phyloP scores from a whole-genome alignment of 2,888 invertebrate species.

The Stegana nigrithorax region DNA sequence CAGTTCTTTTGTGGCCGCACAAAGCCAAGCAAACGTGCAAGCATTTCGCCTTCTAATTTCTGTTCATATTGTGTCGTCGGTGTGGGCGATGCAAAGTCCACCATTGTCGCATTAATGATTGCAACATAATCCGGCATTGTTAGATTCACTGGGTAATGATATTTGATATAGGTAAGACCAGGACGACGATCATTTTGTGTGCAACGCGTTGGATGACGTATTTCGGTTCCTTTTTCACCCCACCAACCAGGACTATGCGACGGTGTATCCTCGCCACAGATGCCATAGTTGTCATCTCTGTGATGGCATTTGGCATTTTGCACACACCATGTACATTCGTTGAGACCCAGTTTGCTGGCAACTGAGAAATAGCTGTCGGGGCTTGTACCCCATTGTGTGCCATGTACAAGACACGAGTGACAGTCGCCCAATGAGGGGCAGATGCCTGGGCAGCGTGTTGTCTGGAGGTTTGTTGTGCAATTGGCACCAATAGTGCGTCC shows the following conservation, averaged over 20 bases:
- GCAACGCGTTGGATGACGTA: conserved; percentile 81
- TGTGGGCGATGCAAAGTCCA: conserved; percentile 81
- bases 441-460: conserved; percentile 87
- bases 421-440: conserved; percentile 91
- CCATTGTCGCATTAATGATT: conserved; percentile 87
- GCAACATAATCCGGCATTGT: conserved; percentile 89
- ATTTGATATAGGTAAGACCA: conserved; percentile 88
- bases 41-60: conserved; percentile 78
- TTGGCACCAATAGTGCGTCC: conserved; percentile 88
- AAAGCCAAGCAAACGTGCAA: conserved; percentile 83
- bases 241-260: conserved; percentile 90
- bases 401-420: conserved; percentile 87
- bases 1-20: conserved; percentile 82
- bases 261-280: conserved; percentile 87
- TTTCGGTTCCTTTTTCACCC: conserved; percentile 85
- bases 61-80: conserved; percentile 78
- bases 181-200: conserved; percentile 83
- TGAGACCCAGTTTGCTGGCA: conserved; percentile 81
- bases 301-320: conserved; percentile 92
- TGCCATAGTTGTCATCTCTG: conserved; percentile 80
- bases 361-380: conserved; percentile 70
- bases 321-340: conserved; percentile 93
- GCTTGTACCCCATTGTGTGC: conserved; percentile 66
- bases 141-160: conserved; percentile 87
- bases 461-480: conserved; percentile 90